Base-by-base conservation (phyloP, 2,797 vertebrate species). In the Coluber constrictor region DNA sequence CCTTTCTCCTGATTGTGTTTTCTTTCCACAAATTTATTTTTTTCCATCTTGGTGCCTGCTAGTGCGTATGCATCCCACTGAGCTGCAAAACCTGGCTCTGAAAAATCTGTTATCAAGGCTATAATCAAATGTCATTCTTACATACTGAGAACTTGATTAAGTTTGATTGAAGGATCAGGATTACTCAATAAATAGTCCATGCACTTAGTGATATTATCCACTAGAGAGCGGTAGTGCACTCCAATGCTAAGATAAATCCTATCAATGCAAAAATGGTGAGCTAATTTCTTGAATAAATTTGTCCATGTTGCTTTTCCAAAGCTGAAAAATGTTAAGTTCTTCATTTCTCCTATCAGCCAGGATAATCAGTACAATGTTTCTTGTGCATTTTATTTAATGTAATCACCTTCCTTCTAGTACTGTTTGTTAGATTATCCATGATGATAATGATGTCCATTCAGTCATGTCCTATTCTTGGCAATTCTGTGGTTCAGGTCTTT, bases 201-300 rank as follows among this genome's bases (percentile, higher is more conserved):
- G 25, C 37, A 74, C 59, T 5, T 83, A 37, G 27, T 10, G 2
- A 32, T 56, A 79, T 93, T 16, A 93, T 79, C 97, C 97, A 97
- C 96, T 86, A 96, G 97, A 87, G 96, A 97, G 94, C 97, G 97
- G 97, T 93, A 96, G 93, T 95, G 93, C 29, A 61, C 70, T 95
- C 92, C 1, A 0, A 37, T 93, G 25, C 10, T 6, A 92, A 25
- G 56, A 0, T 20, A 54, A 18, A 0, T 9, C 43, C 25, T 29
- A 57, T 43, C 59, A 94, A 95, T 96, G 95, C 95, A 93, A 37
- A 37, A 57, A 88, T 59, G 23, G 83, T 94, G 92, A 90, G 91
- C 15, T 93, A 43, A 79, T 43, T 79, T 79, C 37, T 95, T 96
- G 89, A 93, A 92, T 95, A 94, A 95, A 89, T 92, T 94, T 93